phyloP scores from a whole-genome alignment of 2,113 vertebrate genomes.

The Beaufortia kweichowensis region DNA sequence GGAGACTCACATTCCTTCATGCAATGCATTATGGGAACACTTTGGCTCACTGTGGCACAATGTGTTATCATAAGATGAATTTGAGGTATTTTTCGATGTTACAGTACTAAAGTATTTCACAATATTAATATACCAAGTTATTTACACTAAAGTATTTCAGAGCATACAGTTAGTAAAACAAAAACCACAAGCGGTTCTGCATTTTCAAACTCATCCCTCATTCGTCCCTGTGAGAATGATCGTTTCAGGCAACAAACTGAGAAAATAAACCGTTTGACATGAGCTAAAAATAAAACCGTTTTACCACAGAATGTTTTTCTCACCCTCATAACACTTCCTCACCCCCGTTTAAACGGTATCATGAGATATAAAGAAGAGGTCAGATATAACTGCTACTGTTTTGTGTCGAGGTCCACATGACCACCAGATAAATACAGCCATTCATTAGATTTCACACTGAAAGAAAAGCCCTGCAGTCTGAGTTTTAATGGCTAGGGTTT shows the following conservation, averaged over 20 bases:
- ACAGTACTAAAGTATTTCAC: too few relatives aligned
- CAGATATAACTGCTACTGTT: constrained; percentile 57
- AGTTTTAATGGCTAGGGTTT: constrained; percentile 36
- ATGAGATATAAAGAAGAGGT: constrained; percentile 58
- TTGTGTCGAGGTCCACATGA: constrained; percentile 63
- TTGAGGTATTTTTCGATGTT: too few relatives aligned
- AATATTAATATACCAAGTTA: too few relatives aligned
- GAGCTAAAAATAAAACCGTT: constrained; percentile 10
- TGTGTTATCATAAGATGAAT: not conserved
- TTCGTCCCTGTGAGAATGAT: not conserved
- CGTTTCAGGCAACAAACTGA: constrained; percentile 25
- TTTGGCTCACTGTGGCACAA: not conserved
- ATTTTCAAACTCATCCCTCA: not conserved
- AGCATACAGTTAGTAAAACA: not conserved
- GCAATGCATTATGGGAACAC: not conserved
- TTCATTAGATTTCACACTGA: constrained; percentile 54
- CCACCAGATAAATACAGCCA: constrained; percentile 58
- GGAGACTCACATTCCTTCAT: not conserved
- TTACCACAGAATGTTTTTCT: constrained; percentile 26
- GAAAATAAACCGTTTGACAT: constrained; percentile 9
- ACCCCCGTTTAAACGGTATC: constrained; percentile 53
- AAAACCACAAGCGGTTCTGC: not conserved
- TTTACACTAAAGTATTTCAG: too few relatives aligned
- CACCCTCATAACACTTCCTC: constrained; percentile 10
- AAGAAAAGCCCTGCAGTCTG: constrained; percentile 1